Percentiles rank a stretch among this genome's conserved stretches.
These are phyloP conservation scores for Zeuzera pyrina DNA, from an alignment of 2,888 invertebrate genomes.

Conservation along the genomic window DNA sequence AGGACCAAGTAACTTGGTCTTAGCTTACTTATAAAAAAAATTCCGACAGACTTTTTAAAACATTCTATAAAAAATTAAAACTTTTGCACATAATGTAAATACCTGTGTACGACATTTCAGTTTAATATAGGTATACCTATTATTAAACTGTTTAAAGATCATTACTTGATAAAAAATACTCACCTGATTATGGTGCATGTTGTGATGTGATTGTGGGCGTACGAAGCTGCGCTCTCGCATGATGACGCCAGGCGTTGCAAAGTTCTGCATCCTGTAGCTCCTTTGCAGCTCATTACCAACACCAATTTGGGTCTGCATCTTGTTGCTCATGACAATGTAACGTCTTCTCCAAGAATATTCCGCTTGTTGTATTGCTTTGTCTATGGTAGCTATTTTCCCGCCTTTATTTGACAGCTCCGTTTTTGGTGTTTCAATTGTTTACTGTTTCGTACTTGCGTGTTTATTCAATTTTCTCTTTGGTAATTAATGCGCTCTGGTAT, in stretches of 20 bases:
- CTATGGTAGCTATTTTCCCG: conserved; percentile 14
- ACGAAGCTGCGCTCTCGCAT: conserved; percentile 82
- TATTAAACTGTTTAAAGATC: too few species aligned
- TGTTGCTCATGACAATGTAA: conserved; percentile 26
- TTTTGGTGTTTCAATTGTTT: conserved; percentile 4
- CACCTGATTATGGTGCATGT: conserved; percentile 71
- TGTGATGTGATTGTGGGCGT: conserved; percentile 74
- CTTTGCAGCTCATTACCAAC: conserved; percentile 60
- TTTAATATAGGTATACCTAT: too few species aligned
- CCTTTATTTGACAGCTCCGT: conserved; percentile 17
- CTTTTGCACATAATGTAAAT: too few species aligned
- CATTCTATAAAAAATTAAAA: too few species aligned
- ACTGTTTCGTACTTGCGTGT: conserved; percentile 10
- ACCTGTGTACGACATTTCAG: too few species aligned
- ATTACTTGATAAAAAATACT: too few species aligned
- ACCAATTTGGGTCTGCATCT: conserved; percentile 64
- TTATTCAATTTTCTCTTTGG: conserved; percentile 39
- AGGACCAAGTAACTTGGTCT: too few species aligned
- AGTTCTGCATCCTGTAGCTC: conserved; percentile 71
- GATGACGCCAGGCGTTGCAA: conserved; percentile 71
- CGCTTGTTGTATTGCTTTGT: conserved; percentile 4
- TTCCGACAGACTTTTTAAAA: too few species aligned
- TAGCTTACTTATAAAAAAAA: too few species aligned
- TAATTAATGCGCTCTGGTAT: conserved; percentile 32
- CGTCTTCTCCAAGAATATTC: too few species aligned